These are phyloP conservation scores for Euschistus heros DNA, from an alignment of 1,140 invertebrate species.

Conservation along the genomic window DNA sequence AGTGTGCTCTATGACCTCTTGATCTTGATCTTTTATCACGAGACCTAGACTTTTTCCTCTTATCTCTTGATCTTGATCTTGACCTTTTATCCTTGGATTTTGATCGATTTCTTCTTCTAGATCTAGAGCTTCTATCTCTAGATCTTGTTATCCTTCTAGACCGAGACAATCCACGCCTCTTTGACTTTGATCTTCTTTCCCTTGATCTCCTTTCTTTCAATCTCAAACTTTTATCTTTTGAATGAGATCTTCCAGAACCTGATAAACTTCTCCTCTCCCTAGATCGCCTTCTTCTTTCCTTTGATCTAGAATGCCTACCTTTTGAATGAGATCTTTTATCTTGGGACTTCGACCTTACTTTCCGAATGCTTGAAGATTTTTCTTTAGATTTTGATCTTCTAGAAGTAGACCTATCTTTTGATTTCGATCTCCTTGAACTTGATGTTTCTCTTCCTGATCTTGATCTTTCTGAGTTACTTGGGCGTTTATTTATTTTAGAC, in stretches of 20 bases:
- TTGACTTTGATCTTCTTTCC: conserved; percentile 23
- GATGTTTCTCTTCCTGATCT: not conserved
- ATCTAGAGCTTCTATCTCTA: conserved; percentile 18
- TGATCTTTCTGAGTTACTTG: conserved; percentile 7
- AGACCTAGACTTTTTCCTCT: conserved; percentile 12
- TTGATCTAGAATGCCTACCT: conserved; percentile 29
- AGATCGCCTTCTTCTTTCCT: conserved; percentile 30
- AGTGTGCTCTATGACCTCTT: conserved; percentile 28
- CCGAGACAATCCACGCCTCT: conserved; percentile 21
- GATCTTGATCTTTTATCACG: conserved; percentile 24
- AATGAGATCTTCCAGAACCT: not conserved
- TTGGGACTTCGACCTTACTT: conserved; percentile 23
- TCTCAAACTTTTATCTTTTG: not conserved
- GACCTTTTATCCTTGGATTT: conserved; percentile 28
- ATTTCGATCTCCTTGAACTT: not conserved
- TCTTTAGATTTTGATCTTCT: conserved; percentile 11
- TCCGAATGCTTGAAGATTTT: conserved; percentile 15
- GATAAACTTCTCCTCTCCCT: conserved; percentile 5
- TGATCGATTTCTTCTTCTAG: conserved; percentile 23
- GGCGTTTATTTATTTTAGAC: conserved; percentile 15
- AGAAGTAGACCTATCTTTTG: conserved; percentile 5
- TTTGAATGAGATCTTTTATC: conserved; percentile 31
- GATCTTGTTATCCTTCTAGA: conserved; percentile 32
- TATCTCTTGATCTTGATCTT: conserved; percentile 3
- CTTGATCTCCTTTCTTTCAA: not conserved